These are phyloP conservation scores for Plectus sambesii DNA, from an alignment of 1,140 invertebrate genomes.

Conservation along the genomic window DNA sequence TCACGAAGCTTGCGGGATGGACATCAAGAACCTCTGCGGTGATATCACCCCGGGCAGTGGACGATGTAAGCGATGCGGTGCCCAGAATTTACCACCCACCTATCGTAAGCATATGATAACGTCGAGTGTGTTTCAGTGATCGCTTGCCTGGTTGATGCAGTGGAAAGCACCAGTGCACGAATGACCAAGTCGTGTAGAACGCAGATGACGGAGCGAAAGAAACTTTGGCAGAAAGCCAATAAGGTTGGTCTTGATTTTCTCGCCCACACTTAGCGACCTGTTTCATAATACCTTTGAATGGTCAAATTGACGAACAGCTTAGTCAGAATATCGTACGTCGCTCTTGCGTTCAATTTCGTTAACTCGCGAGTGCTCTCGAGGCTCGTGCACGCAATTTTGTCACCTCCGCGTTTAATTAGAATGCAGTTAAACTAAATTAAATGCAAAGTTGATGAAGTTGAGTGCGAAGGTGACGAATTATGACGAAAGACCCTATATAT, in stretches of 20 bases:
- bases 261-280: too few relatives aligned
- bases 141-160: conserved; percentile 41
- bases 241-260: conserved; percentile 20
- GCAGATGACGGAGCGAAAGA: conserved; percentile 36
- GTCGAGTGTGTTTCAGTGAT: conserved; percentile 33
- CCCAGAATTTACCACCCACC: neutral
- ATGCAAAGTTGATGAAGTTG: too few relatives aligned
- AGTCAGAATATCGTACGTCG: too few relatives aligned
- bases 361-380: too few relatives aligned
- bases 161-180: conserved; percentile 18
- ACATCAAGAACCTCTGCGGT: conserved; percentile 68
- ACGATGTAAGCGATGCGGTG: conserved; percentile 42
- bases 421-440: too few relatives aligned
- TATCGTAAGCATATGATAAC: neutral
- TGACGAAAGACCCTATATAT: too few relatives aligned
- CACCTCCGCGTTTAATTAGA: too few relatives aligned
- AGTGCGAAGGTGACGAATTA: too few relatives aligned
- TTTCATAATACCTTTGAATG: too few relatives aligned
- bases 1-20: conserved; percentile 48
- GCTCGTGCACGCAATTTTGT: too few relatives aligned
- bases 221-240: conserved; percentile 42
- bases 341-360: too few relatives aligned
- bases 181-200: conserved; percentile 29
- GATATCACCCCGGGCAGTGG: conserved; percentile 71
- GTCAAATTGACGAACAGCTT: too few relatives aligned